Evolutionary conservation across 2,797 vertebrate genomes (phyloP).

Genomic region (Gadopsis bispinosus): DNA sequence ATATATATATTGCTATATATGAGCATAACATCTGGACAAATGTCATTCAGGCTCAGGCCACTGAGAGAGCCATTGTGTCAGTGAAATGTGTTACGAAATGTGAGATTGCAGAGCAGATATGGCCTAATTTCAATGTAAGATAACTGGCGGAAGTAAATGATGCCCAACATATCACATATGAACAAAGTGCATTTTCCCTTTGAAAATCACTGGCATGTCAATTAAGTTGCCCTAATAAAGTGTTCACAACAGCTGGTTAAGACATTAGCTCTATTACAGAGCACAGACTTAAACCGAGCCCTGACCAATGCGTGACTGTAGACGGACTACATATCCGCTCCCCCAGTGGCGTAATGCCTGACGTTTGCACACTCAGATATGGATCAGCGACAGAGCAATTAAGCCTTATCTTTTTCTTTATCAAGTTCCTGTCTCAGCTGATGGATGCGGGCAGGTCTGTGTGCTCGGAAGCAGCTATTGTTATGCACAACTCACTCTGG

Average conservation of each 20-base stretch:
- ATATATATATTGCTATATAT: too few relatives aligned
- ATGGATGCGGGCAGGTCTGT: conserved; percentile 38
- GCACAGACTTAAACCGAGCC: neutral
- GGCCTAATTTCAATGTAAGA: neutral
- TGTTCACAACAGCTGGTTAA: conserved; percentile 49
- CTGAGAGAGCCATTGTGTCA: neutral
- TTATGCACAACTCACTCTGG: conserved; percentile 27
- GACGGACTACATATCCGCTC: conserved; percentile 34
- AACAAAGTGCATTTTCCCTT: conserved; percentile 60
- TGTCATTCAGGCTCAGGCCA: neutral
- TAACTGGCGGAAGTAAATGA: conserved; percentile 4
- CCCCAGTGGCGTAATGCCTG: conserved; percentile 59
- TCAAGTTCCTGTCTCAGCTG: conserved; percentile 62
- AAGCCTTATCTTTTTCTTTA: conserved; percentile 68
- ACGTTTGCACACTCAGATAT: conserved; percentile 68
- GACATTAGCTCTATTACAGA: conserved; percentile 22
- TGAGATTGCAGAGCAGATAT: neutral
- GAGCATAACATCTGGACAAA: neutral
- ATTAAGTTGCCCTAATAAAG: conserved; percentile 29
- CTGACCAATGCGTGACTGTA: conserved; percentile 24
- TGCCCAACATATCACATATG: conserved; percentile 9
- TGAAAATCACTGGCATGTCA: neutral
- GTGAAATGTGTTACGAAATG: neutral
- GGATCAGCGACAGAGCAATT: conserved; percentile 69
- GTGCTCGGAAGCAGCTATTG: conserved; percentile 44